These are phyloP conservation scores for Dufourea novaeangliae DNA, from an alignment of 1,140 invertebrate genomes.

Conservation along the genomic window DNA sequence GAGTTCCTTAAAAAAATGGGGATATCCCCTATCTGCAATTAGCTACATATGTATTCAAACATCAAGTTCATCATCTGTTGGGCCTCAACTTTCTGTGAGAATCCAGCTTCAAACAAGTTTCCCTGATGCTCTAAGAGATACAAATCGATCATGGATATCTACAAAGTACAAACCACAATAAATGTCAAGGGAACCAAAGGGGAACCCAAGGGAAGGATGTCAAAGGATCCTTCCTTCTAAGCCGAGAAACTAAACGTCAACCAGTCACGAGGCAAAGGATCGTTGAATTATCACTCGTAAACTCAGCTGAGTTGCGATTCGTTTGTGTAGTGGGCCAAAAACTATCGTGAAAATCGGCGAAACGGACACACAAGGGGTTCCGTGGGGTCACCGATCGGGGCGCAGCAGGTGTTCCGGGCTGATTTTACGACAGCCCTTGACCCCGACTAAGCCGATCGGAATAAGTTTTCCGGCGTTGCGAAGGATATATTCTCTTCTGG, in stretches of 20 bases:
- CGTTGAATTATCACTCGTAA: constrained; percentile 11
- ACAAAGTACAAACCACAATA: too few species aligned
- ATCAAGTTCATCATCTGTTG: too few species aligned
- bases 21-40: too few species aligned
- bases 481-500: constrained; percentile 21
- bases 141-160: too few species aligned
- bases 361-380: constrained; percentile 4
- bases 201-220: too few species aligned
- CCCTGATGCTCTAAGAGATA: too few species aligned
- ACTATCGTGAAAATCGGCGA: constrained; percentile 38
- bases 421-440: constrained; percentile 77
- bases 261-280: background rate
- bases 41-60: too few species aligned
- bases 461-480: constrained; percentile 71
- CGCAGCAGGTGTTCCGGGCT: constrained; percentile 73
- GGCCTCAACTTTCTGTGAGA: too few species aligned
- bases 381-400: constrained; percentile 38
- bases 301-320: constrained; percentile 1
- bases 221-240: too few species aligned
- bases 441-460: constrained; percentile 67
- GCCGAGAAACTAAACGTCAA: background rate
- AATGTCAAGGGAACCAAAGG: too few species aligned
- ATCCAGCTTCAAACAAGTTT: too few species aligned
- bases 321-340: background rate
- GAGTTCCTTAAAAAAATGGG: too few species aligned